These are phyloP conservation scores for Drosophila austrosaltans DNA, from an alignment of 2,888 invertebrate genomes.

Conservation along the genomic window DNA sequence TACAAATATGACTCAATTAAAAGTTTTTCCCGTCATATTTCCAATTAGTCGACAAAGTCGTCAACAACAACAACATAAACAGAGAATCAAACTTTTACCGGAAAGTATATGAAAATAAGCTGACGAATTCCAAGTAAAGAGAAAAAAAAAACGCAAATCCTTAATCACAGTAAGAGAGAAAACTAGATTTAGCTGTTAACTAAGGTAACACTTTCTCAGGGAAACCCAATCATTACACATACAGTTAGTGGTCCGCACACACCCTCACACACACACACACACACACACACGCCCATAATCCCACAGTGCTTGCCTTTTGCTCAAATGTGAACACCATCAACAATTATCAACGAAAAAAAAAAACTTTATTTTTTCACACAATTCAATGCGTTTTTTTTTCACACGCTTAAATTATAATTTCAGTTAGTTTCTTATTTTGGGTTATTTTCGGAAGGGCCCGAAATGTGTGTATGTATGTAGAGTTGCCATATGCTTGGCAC, in stretches of 20 bases:
- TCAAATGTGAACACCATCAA: slow-evolving; percentile 67
- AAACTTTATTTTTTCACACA: slow-evolving; percentile 68
- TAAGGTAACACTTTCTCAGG: slow-evolving; percentile 24
- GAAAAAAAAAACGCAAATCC: neutral
- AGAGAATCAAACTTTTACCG: neutral
- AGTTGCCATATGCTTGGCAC: slow-evolving; percentile 28
- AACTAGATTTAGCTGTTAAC: neutral
- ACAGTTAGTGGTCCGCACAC: slow-evolving; percentile 54
- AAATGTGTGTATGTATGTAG: slow-evolving; percentile 6
- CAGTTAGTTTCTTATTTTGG: slow-evolving; percentile 60
- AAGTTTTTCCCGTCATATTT: slow-evolving; percentile 50
- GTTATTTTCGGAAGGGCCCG: slow-evolving; percentile 14
- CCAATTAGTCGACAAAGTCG: slow-evolving; percentile 35
- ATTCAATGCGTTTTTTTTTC: slow-evolving; percentile 75
- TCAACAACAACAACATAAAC: neutral
- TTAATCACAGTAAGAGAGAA: neutral
- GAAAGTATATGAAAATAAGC: slow-evolving; percentile 1
- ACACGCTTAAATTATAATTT: slow-evolving; percentile 78
- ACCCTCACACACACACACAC: slow-evolving; percentile 38
- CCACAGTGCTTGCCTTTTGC: slow-evolving; percentile 29
- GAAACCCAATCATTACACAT: slow-evolving; percentile 57
- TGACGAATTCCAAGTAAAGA: slow-evolving; percentile 1
- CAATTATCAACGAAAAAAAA: slow-evolving; percentile 55
- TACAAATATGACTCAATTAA: slow-evolving; percentile 62
- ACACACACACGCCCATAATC: slow-evolving; percentile 40